Conservation (phyloP, 2,888 invertebrate genomes). For the Rhamphomyia laevipes region DNA sequence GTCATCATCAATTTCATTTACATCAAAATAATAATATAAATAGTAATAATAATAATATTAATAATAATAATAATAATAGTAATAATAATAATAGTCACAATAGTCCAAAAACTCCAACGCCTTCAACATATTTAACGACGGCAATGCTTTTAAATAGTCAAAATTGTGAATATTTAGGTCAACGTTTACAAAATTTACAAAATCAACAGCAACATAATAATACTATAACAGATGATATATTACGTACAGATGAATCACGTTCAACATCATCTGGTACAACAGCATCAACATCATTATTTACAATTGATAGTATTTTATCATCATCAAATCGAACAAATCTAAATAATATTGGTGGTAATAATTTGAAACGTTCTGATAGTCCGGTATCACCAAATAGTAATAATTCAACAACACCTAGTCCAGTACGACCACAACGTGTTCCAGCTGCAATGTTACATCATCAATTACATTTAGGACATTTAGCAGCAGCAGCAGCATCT, state of each 20-base stretch:
- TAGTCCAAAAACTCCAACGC: background rate
- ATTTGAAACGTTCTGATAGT: slow-evolving; percentile 28
- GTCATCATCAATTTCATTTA: no score
- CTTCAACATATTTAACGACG: slow-evolving; percentile 32
- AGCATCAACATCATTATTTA: slow-evolving; percentile 57
- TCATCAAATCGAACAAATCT: slow-evolving; percentile 43
- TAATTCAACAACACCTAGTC: slow-evolving; percentile 42
- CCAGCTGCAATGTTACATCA: slow-evolving; percentile 41
- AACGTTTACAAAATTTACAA: slow-evolving; percentile 31
- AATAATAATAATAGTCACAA: background rate
- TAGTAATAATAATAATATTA: no score
- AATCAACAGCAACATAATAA: background rate
- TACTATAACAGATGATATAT: slow-evolving; percentile 9
- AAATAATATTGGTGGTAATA: slow-evolving; percentile 12
- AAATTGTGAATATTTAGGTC: slow-evolving; percentile 35
- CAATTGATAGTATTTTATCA: slow-evolving; percentile 77
- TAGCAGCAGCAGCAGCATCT: slow-evolving; percentile 48
- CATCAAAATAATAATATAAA: no score
- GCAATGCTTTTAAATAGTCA: slow-evolving; percentile 37
- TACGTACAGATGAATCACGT: slow-evolving; percentile 10
- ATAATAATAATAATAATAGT: no score
- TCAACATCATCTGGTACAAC: slow-evolving; percentile 32
- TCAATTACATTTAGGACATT: slow-evolving; percentile 48
- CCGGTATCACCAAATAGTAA: slow-evolving; percentile 37
- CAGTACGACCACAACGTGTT: slow-evolving; percentile 36